phyloP scores from a whole-genome alignment of 2,113 vertebrate genomes.

The Kryptolebias marmoratus region DNA sequence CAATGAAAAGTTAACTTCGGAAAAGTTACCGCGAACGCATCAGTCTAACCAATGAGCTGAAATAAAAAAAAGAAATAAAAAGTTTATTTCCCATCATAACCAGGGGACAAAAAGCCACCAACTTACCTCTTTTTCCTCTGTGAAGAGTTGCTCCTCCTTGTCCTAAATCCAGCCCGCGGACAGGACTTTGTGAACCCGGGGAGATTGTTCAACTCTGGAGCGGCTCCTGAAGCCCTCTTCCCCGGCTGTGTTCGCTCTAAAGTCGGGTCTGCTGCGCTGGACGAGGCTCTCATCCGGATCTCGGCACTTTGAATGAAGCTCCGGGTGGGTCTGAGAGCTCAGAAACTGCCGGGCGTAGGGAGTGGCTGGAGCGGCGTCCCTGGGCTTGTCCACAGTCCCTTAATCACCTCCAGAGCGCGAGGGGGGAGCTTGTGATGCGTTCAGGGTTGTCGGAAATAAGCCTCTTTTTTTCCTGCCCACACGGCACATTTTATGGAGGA shows the following conservation, averaged over 20 bases:
- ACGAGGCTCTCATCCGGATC: slow-evolving; percentile 60
- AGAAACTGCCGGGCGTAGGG: slow-evolving; percentile 62
- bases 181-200: slow-evolving; percentile 53
- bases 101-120: not conserved
- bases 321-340: slow-evolving; percentile 48
- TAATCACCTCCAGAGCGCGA: slow-evolving; percentile 67
- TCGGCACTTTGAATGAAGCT: slow-evolving; percentile 63
- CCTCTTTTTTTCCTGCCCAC: not conserved
- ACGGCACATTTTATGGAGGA: not conserved
- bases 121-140: slow-evolving; percentile 59
- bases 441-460: slow-evolving; percentile 37
- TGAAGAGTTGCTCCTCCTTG: slow-evolving; percentile 40
- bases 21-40: slow-evolving; percentile 28
- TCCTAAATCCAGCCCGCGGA: slow-evolving; percentile 60
- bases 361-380: slow-evolving; percentile 73
- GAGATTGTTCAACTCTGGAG: slow-evolving; percentile 43
- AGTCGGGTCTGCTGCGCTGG: slow-evolving; percentile 36
- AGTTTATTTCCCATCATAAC: not conserved
- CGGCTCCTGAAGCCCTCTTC: slow-evolving; percentile 50
- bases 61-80: not conserved
- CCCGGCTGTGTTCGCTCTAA: slow-evolving; percentile 21
- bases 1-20: slow-evolving; percentile 48
- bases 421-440: slow-evolving; percentile 38
- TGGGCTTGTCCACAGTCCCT: slow-evolving; percentile 58
- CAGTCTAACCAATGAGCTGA: not conserved